Evolutionary conservation across 1,140 invertebrate species (phyloP), one percentile per base, ranked within the genome.

Genomic region (Coelopa frigida): DNA sequence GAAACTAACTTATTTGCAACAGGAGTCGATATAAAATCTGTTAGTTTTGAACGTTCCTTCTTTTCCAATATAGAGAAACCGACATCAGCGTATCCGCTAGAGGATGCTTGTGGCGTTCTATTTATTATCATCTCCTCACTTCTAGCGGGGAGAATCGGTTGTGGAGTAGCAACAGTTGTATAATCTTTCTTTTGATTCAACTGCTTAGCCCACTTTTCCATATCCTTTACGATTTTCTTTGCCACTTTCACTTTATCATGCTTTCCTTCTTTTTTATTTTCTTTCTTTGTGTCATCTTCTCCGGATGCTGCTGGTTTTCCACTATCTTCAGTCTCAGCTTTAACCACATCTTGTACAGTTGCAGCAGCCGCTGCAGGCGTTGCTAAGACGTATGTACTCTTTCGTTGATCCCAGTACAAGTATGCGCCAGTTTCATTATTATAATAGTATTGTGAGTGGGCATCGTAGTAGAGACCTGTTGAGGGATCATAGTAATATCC

Each of bases 161-260:
- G 59, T 17, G 53, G 59, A n/a, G 55, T 63, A 7, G 64, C 59
- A 8, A 68, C 59, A 1, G 49, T 48, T 5, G 56, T 61, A 32
- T 63, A 85, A 57, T 97, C 92, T 71, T 98, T 98, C 72, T 94
- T 93, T 61, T 97, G 93, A 72, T 98, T 98, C 42, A 97, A 73
- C 5, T 89, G 93, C 63, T 97, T 94, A 0, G 95, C 95, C 96
- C 96, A 99, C 58, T 68, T 83, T 57, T 91, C 88, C 90, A 94
- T 94, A 59, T 94, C 87, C 73, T 97, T 97, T 0, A 93, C 94
- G 57, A 98, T 97, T 72, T 96, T 95, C 63, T 97, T 96, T 1
- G 95, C 95, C 12, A 95, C 91, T 73, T 96, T 97, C 0, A 93
- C 89, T 75, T 98, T 94, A 54, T 94, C 90, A 42, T 39, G 73